These are phyloP conservation scores for Lepidiolamprologus cunningtoni DNA, from an alignment of 2,113 vertebrate genomes.

Conservation along the genomic window DNA sequence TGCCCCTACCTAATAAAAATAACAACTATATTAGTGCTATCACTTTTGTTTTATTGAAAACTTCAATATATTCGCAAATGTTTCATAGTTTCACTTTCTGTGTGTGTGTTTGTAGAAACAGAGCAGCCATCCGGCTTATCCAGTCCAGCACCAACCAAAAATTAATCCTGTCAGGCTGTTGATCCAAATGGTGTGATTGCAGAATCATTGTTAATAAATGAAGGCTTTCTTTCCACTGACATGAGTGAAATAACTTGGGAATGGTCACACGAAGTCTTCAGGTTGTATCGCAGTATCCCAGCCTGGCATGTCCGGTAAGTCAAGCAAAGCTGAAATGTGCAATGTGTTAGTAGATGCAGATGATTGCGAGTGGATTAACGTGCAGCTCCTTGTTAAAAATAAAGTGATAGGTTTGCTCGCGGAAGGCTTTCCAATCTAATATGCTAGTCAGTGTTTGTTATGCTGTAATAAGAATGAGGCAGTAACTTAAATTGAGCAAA, in stretches of 20 bases:
- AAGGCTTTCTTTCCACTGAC: neutral
- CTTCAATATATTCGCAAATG: neutral
- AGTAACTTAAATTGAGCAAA: neutral
- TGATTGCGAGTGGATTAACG: neutral
- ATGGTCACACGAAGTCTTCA: neutral
- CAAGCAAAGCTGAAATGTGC: fast-evolving
- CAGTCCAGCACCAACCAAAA: neutral
- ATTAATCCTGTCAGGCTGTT: neutral
- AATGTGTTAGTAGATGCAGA: neutral
- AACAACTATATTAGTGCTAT: neutral
- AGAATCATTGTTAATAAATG: neutral
- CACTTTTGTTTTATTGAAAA: neutral
- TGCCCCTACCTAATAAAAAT: neutral
- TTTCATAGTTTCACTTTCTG: neutral
- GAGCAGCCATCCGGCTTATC: neutral
- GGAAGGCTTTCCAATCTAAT: neutral
- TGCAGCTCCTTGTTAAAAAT: neutral
- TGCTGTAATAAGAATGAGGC: neutral
- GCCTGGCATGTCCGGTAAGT: neutral
- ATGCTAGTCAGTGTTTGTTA: neutral
- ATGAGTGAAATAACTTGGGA: neutral
- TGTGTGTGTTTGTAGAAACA: neutral
- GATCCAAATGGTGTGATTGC: neutral
- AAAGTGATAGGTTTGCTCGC: neutral
- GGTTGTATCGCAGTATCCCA: neutral